Conservation (phyloP, 2,113 vertebrate genomes). For the Laticauda laticaudata region DNA sequence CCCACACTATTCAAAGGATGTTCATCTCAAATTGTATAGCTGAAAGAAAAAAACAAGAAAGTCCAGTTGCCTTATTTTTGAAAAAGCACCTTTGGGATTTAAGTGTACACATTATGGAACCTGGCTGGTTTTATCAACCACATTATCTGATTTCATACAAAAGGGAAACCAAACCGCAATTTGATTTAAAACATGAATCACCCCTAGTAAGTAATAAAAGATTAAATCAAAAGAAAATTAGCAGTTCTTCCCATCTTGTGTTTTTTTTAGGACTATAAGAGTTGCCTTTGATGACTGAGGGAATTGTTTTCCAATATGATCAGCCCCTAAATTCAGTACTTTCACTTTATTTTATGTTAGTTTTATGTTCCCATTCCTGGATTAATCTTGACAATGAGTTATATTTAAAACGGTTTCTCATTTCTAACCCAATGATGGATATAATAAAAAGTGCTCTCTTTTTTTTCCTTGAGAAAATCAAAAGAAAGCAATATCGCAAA, state of each 20-base stretch:
- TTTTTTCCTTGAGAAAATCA: background rate
- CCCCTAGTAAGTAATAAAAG: background rate
- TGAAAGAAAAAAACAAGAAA: too few species aligned
- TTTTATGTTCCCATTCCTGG: background rate
- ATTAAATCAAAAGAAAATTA: background rate
- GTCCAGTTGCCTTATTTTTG: too few species aligned
- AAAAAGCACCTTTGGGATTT: too few species aligned
- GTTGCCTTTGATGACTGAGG: background rate
- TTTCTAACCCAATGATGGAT: background rate
- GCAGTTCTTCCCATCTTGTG: background rate
- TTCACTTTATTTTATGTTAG: background rate
- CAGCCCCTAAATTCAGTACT: background rate
- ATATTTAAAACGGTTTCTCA: background rate
- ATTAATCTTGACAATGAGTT: background rate
- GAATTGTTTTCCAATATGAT: background rate
- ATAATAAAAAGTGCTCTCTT: background rate
- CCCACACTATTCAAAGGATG: too few species aligned
- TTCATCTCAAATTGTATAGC: too few species aligned
- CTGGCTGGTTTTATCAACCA: background rate
- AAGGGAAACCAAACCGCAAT: background rate
- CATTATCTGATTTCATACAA: background rate
- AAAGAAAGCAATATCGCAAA: slow-evolving; percentile 20
- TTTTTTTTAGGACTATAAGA: background rate
- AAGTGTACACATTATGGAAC: background rate
- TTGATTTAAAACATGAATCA: background rate